Evolutionary conservation across 1,140 invertebrate genomes (phyloP).

Genomic region (Plodia interpunctella): DNA sequence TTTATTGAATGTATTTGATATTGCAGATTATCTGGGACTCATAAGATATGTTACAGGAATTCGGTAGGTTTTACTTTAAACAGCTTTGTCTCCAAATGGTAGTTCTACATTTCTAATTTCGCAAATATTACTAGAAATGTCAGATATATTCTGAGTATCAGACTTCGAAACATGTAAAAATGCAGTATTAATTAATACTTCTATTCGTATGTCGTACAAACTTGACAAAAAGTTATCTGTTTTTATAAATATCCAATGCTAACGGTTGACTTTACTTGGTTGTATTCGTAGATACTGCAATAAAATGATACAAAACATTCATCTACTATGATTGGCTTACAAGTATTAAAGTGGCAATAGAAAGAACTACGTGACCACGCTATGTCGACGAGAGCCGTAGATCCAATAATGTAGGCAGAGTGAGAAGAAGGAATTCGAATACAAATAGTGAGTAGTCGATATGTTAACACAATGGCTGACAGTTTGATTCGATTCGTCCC

Average conservation of each 20-base stretch:
- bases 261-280: constrained; percentile 21
- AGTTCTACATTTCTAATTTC: too few relatives aligned
- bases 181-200: background rate
- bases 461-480: constrained; percentile 37
- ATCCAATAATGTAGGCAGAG: background rate
- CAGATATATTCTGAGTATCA: too few relatives aligned
- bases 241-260: background rate
- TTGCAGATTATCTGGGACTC: too few relatives aligned
- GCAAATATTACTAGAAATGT: too few relatives aligned
- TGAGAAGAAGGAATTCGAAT: constrained; percentile 36
- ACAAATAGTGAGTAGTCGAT: constrained; percentile 44
- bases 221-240: background rate
- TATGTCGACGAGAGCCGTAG: background rate
- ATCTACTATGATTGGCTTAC: background rate
- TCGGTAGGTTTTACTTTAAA: too few relatives aligned
- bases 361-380: background rate
- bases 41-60: too few relatives aligned
- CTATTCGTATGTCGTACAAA: background rate
- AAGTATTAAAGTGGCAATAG: background rate
- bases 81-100: too few relatives aligned
- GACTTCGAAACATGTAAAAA: too few relatives aligned
- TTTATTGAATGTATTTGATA: too few relatives aligned
- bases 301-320: background rate
- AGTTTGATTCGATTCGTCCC: constrained; percentile 40
- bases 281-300: constrained; percentile 3